phyloP scores from a whole-genome alignment of 1,140 invertebrate genomes.

The Thaumetopoea pityocampa region DNA sequence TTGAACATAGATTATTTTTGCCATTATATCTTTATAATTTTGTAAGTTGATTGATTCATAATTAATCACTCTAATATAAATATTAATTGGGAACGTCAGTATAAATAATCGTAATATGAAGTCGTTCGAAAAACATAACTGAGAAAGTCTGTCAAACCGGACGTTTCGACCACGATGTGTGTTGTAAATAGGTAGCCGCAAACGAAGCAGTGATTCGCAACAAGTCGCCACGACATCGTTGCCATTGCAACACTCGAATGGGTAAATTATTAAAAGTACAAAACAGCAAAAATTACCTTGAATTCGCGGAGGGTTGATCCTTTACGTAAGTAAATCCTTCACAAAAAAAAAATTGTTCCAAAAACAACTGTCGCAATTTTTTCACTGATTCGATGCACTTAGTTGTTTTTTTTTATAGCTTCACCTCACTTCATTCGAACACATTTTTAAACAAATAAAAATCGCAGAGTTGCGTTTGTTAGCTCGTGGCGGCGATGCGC shows the following conservation, averaged over 20 bases:
- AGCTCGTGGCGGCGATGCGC: slow-evolving; percentile 37
- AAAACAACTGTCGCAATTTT: slow-evolving; percentile 29
- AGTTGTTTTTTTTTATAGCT: slow-evolving; percentile 20
- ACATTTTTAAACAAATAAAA: slow-evolving; percentile 50
- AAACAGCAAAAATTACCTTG: slow-evolving; percentile 49
- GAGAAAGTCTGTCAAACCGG: slow-evolving; percentile 30
- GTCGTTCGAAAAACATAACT: slow-evolving; percentile 12
- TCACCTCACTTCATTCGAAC: slow-evolving; percentile 59
- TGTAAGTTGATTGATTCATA: no score
- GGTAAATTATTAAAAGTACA: slow-evolving; percentile 21
- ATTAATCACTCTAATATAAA: neutral
- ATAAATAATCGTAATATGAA: slow-evolving; percentile 1
- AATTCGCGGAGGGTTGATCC: slow-evolving; percentile 28
- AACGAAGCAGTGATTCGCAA: slow-evolving; percentile 45
- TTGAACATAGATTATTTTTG: no score
- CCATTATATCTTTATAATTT: no score
- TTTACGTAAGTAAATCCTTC: slow-evolving; percentile 44
- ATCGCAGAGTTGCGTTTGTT: slow-evolving; percentile 31
- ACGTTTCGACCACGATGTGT: slow-evolving; percentile 31
- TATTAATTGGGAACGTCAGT: neutral
- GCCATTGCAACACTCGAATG: slow-evolving; percentile 25
- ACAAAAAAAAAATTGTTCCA: slow-evolving; percentile 28
- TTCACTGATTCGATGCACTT: slow-evolving; percentile 26
- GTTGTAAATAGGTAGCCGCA: slow-evolving; percentile 48
- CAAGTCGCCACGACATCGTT: slow-evolving; percentile 25